phyloP scores from a whole-genome alignment of 35 echinoderm and acorn worm genomes.

The Apostichopus japonicus region DNA sequence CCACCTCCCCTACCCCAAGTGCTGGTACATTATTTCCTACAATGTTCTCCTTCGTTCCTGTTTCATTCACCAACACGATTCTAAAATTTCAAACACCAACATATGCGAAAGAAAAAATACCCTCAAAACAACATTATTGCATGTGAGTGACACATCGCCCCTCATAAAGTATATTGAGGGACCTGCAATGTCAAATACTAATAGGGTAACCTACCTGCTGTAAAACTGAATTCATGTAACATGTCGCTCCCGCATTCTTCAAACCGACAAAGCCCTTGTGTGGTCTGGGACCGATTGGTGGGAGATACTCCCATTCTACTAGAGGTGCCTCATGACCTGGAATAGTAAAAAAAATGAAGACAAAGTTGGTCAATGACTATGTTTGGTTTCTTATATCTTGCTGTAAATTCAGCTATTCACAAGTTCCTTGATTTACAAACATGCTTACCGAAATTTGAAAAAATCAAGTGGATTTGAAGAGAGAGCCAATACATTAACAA shows the following conservation, averaged over 20 bases:
- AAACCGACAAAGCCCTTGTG: slow-evolving; percentile 94
- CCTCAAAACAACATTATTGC: not conserved
- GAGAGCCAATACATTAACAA: not conserved
- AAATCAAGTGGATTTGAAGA: not conserved
- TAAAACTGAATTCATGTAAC: slow-evolving; percentile 99
- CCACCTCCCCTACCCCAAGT: no score
- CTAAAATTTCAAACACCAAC: no score
- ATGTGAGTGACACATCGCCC: no score
- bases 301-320: slow-evolving; percentile 95
- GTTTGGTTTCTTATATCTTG: not conserved
- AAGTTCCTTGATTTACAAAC: no score
- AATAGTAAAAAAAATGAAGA: slow-evolving; percentile 17
- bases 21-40: no score
- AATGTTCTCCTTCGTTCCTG: no score
- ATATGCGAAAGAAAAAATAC: not conserved
- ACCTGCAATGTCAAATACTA: not conserved
- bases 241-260: slow-evolving; percentile 99
- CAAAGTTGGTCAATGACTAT: not conserved
- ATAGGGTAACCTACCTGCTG: slow-evolving; percentile 72
- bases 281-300: slow-evolving; percentile 94
- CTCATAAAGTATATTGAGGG: not conserved
- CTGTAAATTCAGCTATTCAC: no score
- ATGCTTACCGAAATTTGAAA: no score
- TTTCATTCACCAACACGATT: no score
- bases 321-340: slow-evolving; percentile 81